Evolutionary conservation across 2,797 vertebrate species (phyloP).

Genomic region (Notamacropus eugenii): DNA sequence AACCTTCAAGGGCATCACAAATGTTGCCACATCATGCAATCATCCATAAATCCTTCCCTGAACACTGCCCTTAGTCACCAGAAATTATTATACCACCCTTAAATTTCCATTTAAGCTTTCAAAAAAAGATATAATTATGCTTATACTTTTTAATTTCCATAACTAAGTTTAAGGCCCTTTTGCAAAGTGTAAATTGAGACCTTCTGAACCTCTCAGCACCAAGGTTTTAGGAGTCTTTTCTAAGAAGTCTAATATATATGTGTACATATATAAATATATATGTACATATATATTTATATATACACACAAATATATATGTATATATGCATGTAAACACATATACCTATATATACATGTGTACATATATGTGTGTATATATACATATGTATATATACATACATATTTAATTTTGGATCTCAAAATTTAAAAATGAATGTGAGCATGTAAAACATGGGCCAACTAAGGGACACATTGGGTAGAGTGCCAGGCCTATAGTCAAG

Average conservation of each 20-base stretch:
- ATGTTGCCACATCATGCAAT: not conserved
- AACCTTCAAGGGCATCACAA: not conserved
- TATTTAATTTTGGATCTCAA: not conserved
- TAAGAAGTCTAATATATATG: not conserved
- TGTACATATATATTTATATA: too few relatives aligned
- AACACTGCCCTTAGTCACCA: not conserved
- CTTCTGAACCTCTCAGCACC: not conserved
- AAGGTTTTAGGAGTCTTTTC: not conserved
- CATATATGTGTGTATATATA: too few relatives aligned
- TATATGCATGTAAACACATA: too few relatives aligned
- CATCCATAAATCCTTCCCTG: not conserved
- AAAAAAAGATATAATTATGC: not conserved
- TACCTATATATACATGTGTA: too few relatives aligned
- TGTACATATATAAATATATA: too few relatives aligned
- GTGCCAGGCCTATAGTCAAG: not conserved
- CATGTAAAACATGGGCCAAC: not conserved
- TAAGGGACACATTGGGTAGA: too few relatives aligned
- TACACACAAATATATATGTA: too few relatives aligned
- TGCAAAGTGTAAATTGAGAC: not conserved
- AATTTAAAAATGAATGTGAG: not conserved
- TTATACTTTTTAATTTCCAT: not conserved
- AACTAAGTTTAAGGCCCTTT: not conserved
- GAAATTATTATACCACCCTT: not conserved
- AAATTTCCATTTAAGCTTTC: not conserved
- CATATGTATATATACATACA: not conserved